phyloP scores from a whole-genome alignment of 2,797 vertebrate genomes.

The Diplodus puntazzo region DNA sequence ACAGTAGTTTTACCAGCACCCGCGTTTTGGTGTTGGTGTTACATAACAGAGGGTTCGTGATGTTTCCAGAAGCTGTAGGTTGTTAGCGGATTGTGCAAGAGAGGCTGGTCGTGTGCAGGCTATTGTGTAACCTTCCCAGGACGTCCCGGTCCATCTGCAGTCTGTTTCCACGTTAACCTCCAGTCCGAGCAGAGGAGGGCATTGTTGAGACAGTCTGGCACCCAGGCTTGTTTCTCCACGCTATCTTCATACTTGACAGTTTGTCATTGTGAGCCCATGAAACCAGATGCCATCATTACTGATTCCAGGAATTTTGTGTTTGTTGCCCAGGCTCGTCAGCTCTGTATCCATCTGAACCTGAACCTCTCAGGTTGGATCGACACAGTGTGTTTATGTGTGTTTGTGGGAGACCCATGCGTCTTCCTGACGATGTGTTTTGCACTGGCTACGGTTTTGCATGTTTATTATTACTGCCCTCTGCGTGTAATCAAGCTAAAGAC shows the following conservation, averaged over 20 bases:
- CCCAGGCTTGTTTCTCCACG: conserved; percentile 31
- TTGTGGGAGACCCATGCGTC: conserved; percentile 16
- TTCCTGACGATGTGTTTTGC: conserved; percentile 3
- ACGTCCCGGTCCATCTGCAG: conserved; percentile 27
- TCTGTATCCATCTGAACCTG: conserved; percentile 23
- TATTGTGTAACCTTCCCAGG: conserved; percentile 62
- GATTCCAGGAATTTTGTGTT: conserved; percentile 34
- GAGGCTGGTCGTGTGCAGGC: conserved; percentile 24
- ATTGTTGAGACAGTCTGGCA: conserved; percentile 62
- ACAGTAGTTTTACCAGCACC: conserved; percentile 15
- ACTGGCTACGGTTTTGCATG: not conserved
- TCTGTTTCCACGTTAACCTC: conserved; percentile 46
- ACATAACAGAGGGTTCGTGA: conserved; percentile 52
- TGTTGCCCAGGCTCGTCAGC: conserved; percentile 5
- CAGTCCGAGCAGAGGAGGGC: conserved; percentile 62
- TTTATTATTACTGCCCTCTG: not conserved
- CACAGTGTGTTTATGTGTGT: conserved; percentile 11
- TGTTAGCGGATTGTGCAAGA: conserved; percentile 63
- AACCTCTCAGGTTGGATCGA: conserved; percentile 14
- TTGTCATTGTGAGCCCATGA: conserved; percentile 46
- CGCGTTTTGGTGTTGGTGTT: conserved; percentile 62
- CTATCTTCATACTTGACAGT: conserved; percentile 13
- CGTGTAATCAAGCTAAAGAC: conserved; percentile 23
- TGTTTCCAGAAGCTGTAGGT: conserved; percentile 67
- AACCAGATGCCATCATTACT: conserved; percentile 41